Evolutionary conservation across 2,113 vertebrate genomes (phyloP), one percentile per base, ranked within the genome.

Genomic region (Odobenus rosmarus): DNA sequence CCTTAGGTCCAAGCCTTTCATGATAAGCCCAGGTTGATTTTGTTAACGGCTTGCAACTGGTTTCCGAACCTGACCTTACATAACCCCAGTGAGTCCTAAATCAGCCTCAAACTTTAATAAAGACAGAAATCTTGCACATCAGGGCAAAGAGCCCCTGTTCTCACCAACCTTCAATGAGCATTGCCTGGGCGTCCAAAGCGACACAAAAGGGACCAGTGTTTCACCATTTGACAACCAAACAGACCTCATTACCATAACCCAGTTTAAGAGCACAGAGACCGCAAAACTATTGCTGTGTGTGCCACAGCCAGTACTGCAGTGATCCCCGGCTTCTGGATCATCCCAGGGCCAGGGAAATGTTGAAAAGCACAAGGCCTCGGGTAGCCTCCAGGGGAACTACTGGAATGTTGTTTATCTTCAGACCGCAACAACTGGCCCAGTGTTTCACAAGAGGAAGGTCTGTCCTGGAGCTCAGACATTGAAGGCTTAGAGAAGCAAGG

Each of bases 371-470:
- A 57, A 49, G 96, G 57, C 76, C 97, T 98, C 39, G 33, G 71
- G 85, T 61, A 88, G 88, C 93, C 24, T 7, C 86, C 87, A 23
- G 92, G 95, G 88, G 55, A 98, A 97, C 83, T 97, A 57, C 95
- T 97, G 97, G 92, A 98, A 97, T 95, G 94, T 97, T 98, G 97
- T 98, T 99, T 98, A 97, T 95, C 97, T 96, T 95, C 49, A 87
- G 95, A 92, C 33, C 67, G 53, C 93, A 95, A 98, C 97, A 98
- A 98, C 95, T 79, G 98, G 96, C 98, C 97, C 96, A 97, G 97
- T 81, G 96, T 98, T 99, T 98, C 98, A 97, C 98, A 98, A 98
- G 97, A 98, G 96, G 96, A 98, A 98, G 89, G 72, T 92, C 93
- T 61, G 88, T 95, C 96, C 96, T 97, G 87, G 96, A 98, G 95